Evolutionary conservation across 2,113 vertebrate species (phyloP).

Genomic region (Hyperopisus bebe): DNA sequence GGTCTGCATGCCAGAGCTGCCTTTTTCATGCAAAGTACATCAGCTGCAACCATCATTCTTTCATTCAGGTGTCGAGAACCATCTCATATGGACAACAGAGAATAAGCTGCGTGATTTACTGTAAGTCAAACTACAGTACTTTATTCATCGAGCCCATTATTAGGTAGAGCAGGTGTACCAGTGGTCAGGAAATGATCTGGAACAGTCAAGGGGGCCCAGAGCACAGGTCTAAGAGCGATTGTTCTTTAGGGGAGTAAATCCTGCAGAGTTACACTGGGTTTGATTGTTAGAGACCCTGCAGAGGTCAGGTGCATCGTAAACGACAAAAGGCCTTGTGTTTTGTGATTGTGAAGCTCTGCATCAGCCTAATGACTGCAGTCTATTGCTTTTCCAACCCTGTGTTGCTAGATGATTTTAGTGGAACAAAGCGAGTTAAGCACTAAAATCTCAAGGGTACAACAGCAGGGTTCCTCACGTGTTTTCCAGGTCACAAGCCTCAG

Average conservation of each 20-base stretch:
- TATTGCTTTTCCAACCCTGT: not conserved
- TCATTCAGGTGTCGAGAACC: not conserved
- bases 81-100: not conserved
- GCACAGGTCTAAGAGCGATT: not conserved
- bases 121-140: not conserved
- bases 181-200: not conserved
- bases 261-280: not conserved
- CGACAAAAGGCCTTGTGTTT: not conserved
- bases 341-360: not conserved
- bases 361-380: not conserved
- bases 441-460: not conserved
- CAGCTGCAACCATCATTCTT: not conserved
- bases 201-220: not conserved
- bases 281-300: not conserved
- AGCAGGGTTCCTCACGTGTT: not conserved
- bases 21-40: not conserved
- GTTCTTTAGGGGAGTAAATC: not conserved
- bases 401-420: not conserved
- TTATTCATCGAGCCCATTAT: not conserved
- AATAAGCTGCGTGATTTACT: not conserved
- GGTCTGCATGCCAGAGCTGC: not conserved
- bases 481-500: not conserved
- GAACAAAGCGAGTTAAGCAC: not conserved
- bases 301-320: not conserved
- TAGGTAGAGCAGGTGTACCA: not conserved